Evolutionary conservation across 2,797 vertebrate genomes (phyloP), one percentile per base, ranked within the genome.

Genomic region (Lerista edwardsae): DNA sequence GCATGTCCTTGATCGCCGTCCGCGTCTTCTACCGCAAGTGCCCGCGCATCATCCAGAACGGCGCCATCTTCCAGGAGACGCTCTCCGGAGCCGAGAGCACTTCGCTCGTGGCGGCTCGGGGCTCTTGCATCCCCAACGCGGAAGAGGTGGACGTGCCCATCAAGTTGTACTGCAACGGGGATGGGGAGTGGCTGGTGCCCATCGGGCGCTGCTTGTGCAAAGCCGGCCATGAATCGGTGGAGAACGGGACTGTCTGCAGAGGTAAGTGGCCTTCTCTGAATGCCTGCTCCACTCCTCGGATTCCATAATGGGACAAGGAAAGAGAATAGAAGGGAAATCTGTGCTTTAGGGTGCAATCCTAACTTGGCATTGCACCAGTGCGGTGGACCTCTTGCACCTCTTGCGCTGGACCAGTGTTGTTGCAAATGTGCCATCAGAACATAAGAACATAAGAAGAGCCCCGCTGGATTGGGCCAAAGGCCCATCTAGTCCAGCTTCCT

Each of bases 131-230:
- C 7, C 91, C 96, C 86, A 99, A 99, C 0, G 98, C 97, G 0
- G 98, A 99, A 93, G 98, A 99, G 91, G 98, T 99, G 92, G 98
- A 99, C 0, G 98, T 99, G 62, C 98, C 98, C 4, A 99, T 99
- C 93, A 99, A 99, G 91, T 95, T 99, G 31, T 99, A 99, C 94
- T 99, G 98, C 89, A 99, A 99, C 0, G 98, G 98, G 0, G 98
- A 98, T 0, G 98, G 98, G 3, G 98, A 99, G 93, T 99, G 98
- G 98, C 96, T 99, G 96, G 98, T 99, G 47, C 98, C 98, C 77
- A 99, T 99, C 0, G 98, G 98, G 0, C 97, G 98, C 88, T 99
- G 98, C 94, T 97, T 98, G 97, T 99, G 98, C 94, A 97, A 97
- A 78, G 96, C 98, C 0, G 98, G 98, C 2, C 97, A 97, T 0